These are phyloP conservation scores for Podargus strigoides DNA, from an alignment of 2,797 vertebrate species.

Conservation along the genomic window DNA sequence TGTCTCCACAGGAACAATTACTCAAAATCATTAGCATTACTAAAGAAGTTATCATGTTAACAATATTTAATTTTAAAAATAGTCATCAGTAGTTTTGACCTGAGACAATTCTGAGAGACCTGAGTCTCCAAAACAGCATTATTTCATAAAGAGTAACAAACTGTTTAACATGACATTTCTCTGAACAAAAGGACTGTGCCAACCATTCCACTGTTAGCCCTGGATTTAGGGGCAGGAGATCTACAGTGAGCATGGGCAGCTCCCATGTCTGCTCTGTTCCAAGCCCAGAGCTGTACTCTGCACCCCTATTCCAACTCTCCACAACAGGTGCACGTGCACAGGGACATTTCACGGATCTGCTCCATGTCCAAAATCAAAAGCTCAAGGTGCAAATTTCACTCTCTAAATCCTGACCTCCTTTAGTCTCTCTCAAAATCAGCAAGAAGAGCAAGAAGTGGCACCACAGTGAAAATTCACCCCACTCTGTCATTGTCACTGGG, in stretches of 20 bases:
- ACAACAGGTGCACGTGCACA: no score
- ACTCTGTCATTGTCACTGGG: neutral
- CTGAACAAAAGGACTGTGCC: neutral
- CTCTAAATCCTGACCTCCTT: neutral
- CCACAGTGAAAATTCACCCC: neutral
- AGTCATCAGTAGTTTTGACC: no score
- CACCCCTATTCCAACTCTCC: no score
- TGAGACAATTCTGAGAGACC: no score
- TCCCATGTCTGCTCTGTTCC: no score
- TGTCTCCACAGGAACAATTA: neutral
- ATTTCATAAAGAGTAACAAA: neutral
- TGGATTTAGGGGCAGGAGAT: neutral
- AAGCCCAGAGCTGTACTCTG: no score
- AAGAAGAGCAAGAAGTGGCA: neutral
- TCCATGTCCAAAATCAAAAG: no score
- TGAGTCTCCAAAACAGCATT: neutral
- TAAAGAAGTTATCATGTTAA: neutral
- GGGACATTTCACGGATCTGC: no score
- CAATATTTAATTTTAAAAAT: no score
- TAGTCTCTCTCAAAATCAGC: neutral
- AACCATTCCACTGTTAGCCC: neutral
- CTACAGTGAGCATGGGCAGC: no score
- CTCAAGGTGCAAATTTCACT: no score
- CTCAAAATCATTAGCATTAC: neutral
- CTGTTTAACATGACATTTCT: neutral